A percentile compares a stretch with the other conserved stretches of the same genome.
Evolutionary conservation across 2,113 vertebrate genomes (phyloP).

Genomic region (Brachyhypopomus gauderio): DNA sequence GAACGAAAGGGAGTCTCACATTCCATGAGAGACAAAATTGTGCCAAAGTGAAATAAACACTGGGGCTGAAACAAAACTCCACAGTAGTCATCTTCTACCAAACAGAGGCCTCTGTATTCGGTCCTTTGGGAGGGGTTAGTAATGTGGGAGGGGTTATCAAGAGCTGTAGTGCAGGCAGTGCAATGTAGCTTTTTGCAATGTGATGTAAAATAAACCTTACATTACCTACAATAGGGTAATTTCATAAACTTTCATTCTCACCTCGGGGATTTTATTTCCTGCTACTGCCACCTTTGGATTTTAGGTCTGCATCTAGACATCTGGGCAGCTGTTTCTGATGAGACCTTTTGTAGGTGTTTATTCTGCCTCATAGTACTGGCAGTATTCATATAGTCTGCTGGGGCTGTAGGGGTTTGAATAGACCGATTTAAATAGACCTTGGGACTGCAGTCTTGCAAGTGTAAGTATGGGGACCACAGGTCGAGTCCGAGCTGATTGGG

Average conservation of each 20-base stretch:
- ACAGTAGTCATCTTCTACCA: background rate
- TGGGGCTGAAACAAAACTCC: background rate
- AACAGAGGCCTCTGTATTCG: background rate
- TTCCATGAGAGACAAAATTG: background rate
- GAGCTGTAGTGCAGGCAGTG: no score
- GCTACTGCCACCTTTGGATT: background rate
- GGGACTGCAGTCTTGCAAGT: no score
- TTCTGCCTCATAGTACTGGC: background rate
- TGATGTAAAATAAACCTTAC: no score
- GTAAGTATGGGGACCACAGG: no score
- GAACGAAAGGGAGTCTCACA: background rate
- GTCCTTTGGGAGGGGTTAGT: no score
- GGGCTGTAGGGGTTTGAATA: background rate
- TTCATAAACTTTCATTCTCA: background rate
- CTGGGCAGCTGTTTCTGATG: background rate
- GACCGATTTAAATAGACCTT: background rate
- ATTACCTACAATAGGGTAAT: no score
- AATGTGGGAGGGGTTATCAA: no score
- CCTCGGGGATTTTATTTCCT: background rate
- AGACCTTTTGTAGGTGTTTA: background rate
- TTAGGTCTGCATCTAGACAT: background rate
- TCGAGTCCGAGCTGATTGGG: no score
- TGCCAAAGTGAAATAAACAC: conserved; percentile 8
- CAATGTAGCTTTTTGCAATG: no score
- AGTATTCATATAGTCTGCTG: background rate